Percentiles rank a stretch among this genome's conserved stretches.
These are phyloP conservation scores for Pachydiplax longipennis DNA, from an alignment of 2,888 invertebrate genomes.

Conservation along the genomic window DNA sequence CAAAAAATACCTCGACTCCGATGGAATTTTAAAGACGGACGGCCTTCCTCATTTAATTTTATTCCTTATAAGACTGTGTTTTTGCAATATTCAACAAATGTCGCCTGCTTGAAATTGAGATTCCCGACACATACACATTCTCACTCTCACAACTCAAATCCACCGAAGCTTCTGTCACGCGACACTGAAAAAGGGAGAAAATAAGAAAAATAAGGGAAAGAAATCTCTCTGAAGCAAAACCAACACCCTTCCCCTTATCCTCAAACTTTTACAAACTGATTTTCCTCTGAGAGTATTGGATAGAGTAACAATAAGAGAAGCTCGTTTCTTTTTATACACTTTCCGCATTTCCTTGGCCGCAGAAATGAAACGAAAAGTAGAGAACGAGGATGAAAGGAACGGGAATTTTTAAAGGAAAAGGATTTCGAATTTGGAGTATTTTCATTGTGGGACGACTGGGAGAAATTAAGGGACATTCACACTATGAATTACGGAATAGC, in stretches of 20 bases:
- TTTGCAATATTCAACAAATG: conserved; percentile 17
- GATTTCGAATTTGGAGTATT: too few relatives aligned
- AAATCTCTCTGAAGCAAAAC: background rate
- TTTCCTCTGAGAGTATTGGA: background rate
- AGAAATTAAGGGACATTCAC: too few relatives aligned
- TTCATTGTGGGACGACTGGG: too few relatives aligned
- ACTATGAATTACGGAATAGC: too few relatives aligned
- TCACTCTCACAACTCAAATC: background rate
- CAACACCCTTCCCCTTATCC: background rate
- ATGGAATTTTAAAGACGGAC: background rate
- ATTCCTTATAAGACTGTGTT: background rate
- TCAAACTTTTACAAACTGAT: background rate
- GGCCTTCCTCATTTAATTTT: background rate
- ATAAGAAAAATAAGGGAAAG: background rate
- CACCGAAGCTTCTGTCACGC: background rate
- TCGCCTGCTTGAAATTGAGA: background rate
- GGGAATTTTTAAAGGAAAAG: background rate
- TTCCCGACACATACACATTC: background rate
- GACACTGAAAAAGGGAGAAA: background rate
- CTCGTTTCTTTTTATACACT: background rate
- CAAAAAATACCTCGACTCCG: background rate
- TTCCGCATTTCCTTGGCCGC: background rate
- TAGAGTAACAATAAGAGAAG: background rate
- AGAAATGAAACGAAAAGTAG: background rate
- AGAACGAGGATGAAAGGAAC: background rate